Base-by-base conservation (phyloP, 2,113 vertebrate species). In the Pluvianellus socialis region DNA sequence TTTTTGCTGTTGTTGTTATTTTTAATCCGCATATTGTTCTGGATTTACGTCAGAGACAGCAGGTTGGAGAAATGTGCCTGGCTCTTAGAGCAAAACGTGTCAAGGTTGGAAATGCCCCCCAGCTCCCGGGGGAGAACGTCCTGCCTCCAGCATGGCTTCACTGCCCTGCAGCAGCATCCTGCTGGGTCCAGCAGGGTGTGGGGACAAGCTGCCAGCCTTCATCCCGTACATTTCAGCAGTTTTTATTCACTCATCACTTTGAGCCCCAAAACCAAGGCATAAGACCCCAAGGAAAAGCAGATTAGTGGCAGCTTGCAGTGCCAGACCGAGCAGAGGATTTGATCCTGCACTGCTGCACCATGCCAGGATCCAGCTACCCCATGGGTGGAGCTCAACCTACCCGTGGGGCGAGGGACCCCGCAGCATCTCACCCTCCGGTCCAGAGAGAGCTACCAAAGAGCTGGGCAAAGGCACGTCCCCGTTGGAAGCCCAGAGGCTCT, bases 41-140 rank as follows among this genome's bases (percentile, higher is more conserved):
- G 94, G 90, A 14, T 93, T 72, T 97, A 86, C 71, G 88, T 93
- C 90, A 96, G 62, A 93, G 88, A 14, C 94, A 96, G 93, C 96
- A 97, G 96, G 96, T 95, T 79, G 92, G 74, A 62, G 66, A 44
- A 93, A 65, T 7, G 58, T 71, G 81, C 84, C 94, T 88, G 93
- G 91, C 58, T 76, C 58, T 92, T 6, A 23, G 47, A 81, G 84
- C 65, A 16, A 33, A 70, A 24, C 3, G 9, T 88, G 92, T 47
- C 82, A 59, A 77, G 88, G 92, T 40, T 95, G 92, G 79, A 70
- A 88, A 14, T 70, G 86, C 49, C 81, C 32, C 9, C 33, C 53
- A 10, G 70, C 52, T 79, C 80, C 50, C 0, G 0, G 7, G 45
- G 73, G 30, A 42, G 65, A 45, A 44, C 0, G 1, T 7, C 27